Evolutionary conservation across 2,797 vertebrate species (phyloP).

Genomic region (Melanotaenia maccullochi): DNA sequence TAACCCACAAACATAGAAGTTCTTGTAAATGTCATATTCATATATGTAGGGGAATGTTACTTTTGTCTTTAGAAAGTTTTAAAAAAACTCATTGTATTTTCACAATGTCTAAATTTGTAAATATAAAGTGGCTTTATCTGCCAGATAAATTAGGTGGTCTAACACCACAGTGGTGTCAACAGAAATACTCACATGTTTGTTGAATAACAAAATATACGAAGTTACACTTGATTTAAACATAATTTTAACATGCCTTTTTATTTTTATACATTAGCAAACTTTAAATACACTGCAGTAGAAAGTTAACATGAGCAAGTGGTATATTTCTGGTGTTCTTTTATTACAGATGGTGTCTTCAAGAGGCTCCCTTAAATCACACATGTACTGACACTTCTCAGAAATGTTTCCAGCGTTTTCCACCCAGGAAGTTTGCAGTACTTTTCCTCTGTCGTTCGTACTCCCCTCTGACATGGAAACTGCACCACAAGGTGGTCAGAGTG

Average conservation of each 20-base stretch:
- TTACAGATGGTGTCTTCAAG: constrained; percentile 10
- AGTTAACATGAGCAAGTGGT: not conserved
- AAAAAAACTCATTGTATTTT: not conserved
- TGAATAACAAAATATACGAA: not conserved
- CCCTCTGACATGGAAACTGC: constrained; percentile 28
- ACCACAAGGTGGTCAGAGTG: constrained; percentile 35
- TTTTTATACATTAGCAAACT: not conserved
- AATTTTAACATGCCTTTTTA: not conserved
- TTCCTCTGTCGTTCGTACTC: constrained; percentile 30
- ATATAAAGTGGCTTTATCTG: not conserved
- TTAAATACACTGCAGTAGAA: not conserved
- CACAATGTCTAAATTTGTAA: not conserved
- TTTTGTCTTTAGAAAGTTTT: not conserved
- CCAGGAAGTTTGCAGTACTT: constrained; percentile 54
- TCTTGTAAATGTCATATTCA: not conserved
- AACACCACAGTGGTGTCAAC: not conserved
- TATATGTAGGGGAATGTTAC: not conserved
- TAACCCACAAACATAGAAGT: not conserved
- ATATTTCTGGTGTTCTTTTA: constrained; percentile 8
- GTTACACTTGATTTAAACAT: not conserved
- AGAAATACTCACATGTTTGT: not conserved
- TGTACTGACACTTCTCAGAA: constrained; percentile 63
- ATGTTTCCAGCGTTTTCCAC: constrained; percentile 42
- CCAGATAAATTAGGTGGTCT: not conserved
- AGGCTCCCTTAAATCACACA: constrained; percentile 19